Percentiles rank a stretch among this genome's conserved stretches.
phyloP scores from a whole-genome alignment of 1,140 invertebrate genomes.

The Drosophila bocki region DNA sequence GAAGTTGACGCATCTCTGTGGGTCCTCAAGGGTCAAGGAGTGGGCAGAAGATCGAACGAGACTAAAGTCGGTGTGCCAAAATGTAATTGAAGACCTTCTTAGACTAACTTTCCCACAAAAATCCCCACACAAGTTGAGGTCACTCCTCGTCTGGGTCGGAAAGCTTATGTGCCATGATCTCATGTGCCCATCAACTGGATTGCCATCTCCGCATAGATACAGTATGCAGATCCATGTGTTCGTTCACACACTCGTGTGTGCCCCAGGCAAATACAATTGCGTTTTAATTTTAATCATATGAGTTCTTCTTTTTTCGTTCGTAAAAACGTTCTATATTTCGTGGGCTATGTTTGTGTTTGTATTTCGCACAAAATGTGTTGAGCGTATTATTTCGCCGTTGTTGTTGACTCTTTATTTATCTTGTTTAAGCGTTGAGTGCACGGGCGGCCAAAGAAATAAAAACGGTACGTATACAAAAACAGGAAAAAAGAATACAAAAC shows the following conservation, averaged over 20 bases:
- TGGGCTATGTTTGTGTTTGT: conserved; percentile 26
- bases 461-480: conserved; percentile 41
- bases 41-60: conserved; percentile 28
- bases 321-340: conserved; percentile 53
- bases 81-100: conserved; percentile 23
- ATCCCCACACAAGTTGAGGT: conserved; percentile 22
- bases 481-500: conserved; percentile 30
- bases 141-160: conserved; percentile 13
- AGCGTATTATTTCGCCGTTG: conserved; percentile 45
- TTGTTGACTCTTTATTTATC: conserved; percentile 47
- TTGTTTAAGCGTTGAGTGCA: conserved; percentile 38
- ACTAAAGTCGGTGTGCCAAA: conserved; percentile 3
- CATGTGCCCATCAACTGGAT: conserved; percentile 55
- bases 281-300: conserved; percentile 75
- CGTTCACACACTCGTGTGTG: conserved; percentile 29
- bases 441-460: conserved; percentile 43
- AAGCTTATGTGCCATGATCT: conserved; percentile 59
- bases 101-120: conserved; percentile 25
- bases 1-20: conserved; percentile 34
- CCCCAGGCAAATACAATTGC: conserved; percentile 68
- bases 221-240: conserved; percentile 21
- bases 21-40: conserved; percentile 48
- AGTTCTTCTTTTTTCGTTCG: conserved; percentile 30
- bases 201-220: conserved; percentile 41
- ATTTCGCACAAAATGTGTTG: conserved; percentile 64